A percentile compares a stretch with the other conserved stretches of the same genome.
Evolutionary conservation across 2,113 vertebrate species (phyloP).

Genomic region (Chiloscyllium plagiosum): DNA sequence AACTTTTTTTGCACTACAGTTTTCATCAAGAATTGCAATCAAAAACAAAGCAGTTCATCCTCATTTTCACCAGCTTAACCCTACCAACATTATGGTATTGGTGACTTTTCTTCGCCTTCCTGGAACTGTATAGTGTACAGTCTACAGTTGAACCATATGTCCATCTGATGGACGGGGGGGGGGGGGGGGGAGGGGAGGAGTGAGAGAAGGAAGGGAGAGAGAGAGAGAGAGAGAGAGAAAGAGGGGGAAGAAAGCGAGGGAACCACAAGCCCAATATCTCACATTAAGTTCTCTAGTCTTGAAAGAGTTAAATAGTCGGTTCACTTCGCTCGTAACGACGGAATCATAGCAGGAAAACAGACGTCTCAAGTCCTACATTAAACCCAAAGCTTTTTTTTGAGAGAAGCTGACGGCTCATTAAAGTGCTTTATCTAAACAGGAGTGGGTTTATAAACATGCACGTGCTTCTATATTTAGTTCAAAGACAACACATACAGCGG

Average conservation of each 20-base stretch:
- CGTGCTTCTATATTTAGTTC: not conserved
- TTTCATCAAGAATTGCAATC: not conserved
- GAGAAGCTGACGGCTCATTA: not conserved
- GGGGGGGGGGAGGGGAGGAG: not conserved
- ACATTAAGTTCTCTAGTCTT: not conserved
- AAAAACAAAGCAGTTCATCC: not conserved
- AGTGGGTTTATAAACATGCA: not conserved
- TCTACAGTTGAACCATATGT: not conserved
- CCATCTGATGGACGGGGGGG: not conserved
- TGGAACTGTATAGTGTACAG: no score
- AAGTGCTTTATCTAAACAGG: not conserved
- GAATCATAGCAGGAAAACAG: not conserved
- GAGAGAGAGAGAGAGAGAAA: no score
- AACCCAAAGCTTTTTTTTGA: not conserved
- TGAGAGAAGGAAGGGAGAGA: fast-evolving
- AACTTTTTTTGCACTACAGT: not conserved
- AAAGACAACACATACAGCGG: no score
- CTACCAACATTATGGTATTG: not conserved
- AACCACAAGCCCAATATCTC: not conserved
- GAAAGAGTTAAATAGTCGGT: not conserved
- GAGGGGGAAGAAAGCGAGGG: no score
- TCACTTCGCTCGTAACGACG: not conserved
- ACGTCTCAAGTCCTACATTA: not conserved
- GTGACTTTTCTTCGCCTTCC: not conserved
- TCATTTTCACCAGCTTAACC: not conserved